Conservation (phyloP, 92 coral and sea anemone genomes). For the Zoanthus gigantus region DNA sequence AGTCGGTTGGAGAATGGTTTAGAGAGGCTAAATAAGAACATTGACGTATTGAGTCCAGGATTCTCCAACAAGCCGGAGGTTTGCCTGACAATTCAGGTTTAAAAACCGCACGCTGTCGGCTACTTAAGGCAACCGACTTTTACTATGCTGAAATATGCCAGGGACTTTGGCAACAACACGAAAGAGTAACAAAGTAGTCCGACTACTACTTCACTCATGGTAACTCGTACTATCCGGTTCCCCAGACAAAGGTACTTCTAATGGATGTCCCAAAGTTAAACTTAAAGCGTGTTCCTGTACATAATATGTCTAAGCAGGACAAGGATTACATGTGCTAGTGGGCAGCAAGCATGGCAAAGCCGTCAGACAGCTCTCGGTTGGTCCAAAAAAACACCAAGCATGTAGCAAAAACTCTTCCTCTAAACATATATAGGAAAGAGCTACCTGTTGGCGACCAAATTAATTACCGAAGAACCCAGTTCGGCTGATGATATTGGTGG, state of each 20-base stretch:
- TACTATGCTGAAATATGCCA: constrained; percentile 25
- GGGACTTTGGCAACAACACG: constrained; percentile 34
- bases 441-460: constrained; percentile 1
- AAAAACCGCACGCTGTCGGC: neutral
- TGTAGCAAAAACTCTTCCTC: neutral
- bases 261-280: neutral
- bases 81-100: neutral
- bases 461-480: neutral
- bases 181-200: neutral
- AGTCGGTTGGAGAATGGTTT: neutral
- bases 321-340: constrained; percentile 1
- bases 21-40: neutral
- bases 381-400: too few species aligned
- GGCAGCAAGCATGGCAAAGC: constrained; percentile 6
- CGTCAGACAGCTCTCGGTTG: too few species aligned
- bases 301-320: neutral
- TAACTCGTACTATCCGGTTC: neutral
- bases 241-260: constrained; percentile 11
- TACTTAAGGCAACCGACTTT: neutral
- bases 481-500: neutral
- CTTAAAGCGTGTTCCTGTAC: constrained; percentile 21
- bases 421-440: neutral
- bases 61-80: neutral
- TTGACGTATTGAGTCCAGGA: neutral
- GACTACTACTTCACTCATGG: constrained; percentile 1